A percentile compares a stretch with the other conserved stretches of the same genome.
These are phyloP conservation scores for Carposina sasakii DNA, from an alignment of 1,140 invertebrate species.

Conservation along the genomic window DNA sequence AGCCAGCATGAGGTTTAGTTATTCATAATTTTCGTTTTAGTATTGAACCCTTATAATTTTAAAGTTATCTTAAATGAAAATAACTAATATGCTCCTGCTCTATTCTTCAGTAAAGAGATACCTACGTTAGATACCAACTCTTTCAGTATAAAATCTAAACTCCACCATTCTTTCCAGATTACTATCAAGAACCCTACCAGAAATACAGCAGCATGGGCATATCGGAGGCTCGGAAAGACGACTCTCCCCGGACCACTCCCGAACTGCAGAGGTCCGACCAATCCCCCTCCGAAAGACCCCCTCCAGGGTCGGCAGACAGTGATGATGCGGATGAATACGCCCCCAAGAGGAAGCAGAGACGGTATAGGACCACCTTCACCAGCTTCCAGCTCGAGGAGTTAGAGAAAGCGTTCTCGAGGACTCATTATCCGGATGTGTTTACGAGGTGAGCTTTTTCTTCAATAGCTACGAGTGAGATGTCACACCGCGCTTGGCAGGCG, in stretches of 20 bases:
- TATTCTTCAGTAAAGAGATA: too few relatives aligned
- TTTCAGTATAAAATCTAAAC: neutral
- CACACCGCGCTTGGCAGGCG: too few relatives aligned
- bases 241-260: conserved; percentile 72
- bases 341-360: conserved; percentile 91
- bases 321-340: conserved; percentile 87
- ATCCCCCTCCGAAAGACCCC: conserved; percentile 64
- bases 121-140: too few relatives aligned
- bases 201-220: conserved; percentile 74
- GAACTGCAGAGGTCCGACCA: conserved; percentile 52
- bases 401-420: conserved; percentile 97
- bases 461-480: too few relatives aligned
- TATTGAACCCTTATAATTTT: too few relatives aligned
- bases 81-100: too few relatives aligned
- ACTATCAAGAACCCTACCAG: conserved; percentile 44
- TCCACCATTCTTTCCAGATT: conserved; percentile 40
- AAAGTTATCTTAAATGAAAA: too few relatives aligned
- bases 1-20: too few relatives aligned
- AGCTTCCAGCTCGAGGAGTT: conserved; percentile 96
- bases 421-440: conserved; percentile 98
- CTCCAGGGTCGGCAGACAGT: conserved; percentile 75
- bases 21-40: too few relatives aligned
- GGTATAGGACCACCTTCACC: conserved; percentile 95
- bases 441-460: conserved; percentile 91
- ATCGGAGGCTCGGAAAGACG: conserved; percentile 74